Conservation (phyloP, 2,888 invertebrate genomes). For the Mimachlamys varia region DNA sequence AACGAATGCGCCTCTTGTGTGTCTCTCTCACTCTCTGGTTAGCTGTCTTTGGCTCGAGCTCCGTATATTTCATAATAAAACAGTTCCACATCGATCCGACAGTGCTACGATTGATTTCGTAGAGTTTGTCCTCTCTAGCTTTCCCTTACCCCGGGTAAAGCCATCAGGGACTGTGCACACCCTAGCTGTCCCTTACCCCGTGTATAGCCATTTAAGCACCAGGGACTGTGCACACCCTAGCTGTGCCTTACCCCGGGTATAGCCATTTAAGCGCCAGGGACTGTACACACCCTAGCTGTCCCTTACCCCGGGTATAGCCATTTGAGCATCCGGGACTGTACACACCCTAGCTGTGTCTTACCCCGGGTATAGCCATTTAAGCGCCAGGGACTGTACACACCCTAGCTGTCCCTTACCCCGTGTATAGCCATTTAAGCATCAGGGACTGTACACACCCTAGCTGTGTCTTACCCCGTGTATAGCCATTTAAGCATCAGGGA, state of each 20-base stretch:
- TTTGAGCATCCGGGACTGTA: background rate
- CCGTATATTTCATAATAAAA: slow-evolving; percentile 31
- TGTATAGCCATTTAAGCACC: too few species aligned
- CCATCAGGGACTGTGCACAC: background rate
- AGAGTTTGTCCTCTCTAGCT: background rate
- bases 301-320: background rate
- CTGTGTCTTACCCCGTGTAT: background rate
- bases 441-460: too few species aligned
- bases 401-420: too few species aligned
- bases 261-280: too few species aligned
- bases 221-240: too few species aligned
- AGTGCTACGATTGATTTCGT: background rate
- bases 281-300: background rate
- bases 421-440: too few species aligned
- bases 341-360: too few species aligned
- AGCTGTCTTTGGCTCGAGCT: background rate
- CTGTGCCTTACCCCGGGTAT: too few species aligned
- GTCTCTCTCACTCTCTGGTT: background rate
- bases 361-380: too few species aligned
- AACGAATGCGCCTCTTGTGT: background rate
- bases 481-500: background rate
- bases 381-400: too few species aligned
- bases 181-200: too few species aligned
- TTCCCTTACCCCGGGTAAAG: background rate
- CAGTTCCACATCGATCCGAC: background rate